phyloP scores from a whole-genome alignment of 2,888 invertebrate species.

The Cheilosia variabilis region DNA sequence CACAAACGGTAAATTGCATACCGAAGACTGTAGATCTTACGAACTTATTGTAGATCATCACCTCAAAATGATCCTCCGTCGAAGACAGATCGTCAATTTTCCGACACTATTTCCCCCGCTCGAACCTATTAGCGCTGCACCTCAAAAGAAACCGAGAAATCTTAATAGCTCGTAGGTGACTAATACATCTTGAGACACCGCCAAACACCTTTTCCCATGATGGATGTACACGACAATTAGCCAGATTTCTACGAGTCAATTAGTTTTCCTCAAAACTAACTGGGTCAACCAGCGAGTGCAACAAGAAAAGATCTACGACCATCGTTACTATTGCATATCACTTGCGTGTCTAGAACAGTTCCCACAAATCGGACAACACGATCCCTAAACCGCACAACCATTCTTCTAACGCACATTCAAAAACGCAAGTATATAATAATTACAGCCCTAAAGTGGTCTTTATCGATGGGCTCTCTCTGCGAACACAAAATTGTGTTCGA shows the following conservation, averaged over 20 bases:
- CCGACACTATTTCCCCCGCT: too few relatives aligned
- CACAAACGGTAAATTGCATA: too few relatives aligned
- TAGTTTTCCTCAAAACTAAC: conserved; percentile 1
- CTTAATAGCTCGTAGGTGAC: too few relatives aligned
- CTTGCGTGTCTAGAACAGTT: conserved; percentile 47
- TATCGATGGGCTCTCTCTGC: conserved; percentile 35
- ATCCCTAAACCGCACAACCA: conserved; percentile 8
- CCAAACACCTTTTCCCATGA: background rate
- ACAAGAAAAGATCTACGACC: conserved; percentile 20
- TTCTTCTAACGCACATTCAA: conserved; percentile 14
- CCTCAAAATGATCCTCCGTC: too few relatives aligned
- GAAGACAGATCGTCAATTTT: too few relatives aligned
- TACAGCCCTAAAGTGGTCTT: conserved; percentile 41
- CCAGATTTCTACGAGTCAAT: background rate
- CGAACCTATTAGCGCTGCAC: too few relatives aligned
- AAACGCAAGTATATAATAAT: conserved; percentile 4
- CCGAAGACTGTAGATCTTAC: too few relatives aligned
- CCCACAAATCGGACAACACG: conserved; percentile 30
- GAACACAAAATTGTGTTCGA: conserved; percentile 32
- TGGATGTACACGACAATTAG: background rate
- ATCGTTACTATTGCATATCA: background rate
- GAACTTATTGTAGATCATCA: too few relatives aligned
- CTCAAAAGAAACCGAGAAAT: too few relatives aligned
- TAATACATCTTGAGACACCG: too few relatives aligned
- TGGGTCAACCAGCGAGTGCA: conserved; percentile 25